Evolutionary conservation across 2,888 invertebrate species (phyloP), one percentile per base, ranked within the genome.

Genomic region (Xanthorhoe spadicearia): DNA sequence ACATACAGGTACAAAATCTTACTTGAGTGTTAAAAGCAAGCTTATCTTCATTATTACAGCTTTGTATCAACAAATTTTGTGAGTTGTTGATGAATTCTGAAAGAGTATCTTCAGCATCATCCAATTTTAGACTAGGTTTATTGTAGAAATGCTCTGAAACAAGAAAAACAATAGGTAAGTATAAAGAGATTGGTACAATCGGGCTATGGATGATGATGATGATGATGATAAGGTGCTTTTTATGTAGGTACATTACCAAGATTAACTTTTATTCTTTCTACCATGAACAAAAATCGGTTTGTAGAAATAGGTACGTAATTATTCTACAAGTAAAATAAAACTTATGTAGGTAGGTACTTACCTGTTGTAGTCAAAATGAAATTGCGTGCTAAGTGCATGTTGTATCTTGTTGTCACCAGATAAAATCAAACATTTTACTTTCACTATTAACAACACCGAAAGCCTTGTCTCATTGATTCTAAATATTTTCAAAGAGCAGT

Each of bases 1-100:
- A n/a, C n/a, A n/a, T 15, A 10, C 10, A 46, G 5, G 17, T 49
- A 48, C 19, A 51, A 51, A 15, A 18, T 46, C 48, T 48, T 53
- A 70, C 64, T 53, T 67, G 51, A 18, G 52, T 35, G 52, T 66
- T 28, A 7, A 69, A 61, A 9, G 28, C 4, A 52, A 66, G 35
- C 53, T 64, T 74, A 68, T 81, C 76, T 59, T 84, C 80, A 17
- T 68, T 67, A 28, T 84, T 49, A 66, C 71, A 77, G 48, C 80
- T 79, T 78, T 92, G 92, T 55, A 93, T 74, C 53, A 89, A 69
- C 10, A 90, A 71, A 64, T 78, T 82, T 75, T 90, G 89, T 59
- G 92, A 78, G 71, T 88, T 88, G 69, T 88, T 86, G 58, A 92
- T 82, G 62, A 93, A 93, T 68, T 92, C 88, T 60, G 83, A 75